A percentile compares a stretch with the other conserved stretches of the same genome.
Evolutionary conservation across 2,797 vertebrate species (phyloP).

Genomic region (Sebastiscus tertius): DNA sequence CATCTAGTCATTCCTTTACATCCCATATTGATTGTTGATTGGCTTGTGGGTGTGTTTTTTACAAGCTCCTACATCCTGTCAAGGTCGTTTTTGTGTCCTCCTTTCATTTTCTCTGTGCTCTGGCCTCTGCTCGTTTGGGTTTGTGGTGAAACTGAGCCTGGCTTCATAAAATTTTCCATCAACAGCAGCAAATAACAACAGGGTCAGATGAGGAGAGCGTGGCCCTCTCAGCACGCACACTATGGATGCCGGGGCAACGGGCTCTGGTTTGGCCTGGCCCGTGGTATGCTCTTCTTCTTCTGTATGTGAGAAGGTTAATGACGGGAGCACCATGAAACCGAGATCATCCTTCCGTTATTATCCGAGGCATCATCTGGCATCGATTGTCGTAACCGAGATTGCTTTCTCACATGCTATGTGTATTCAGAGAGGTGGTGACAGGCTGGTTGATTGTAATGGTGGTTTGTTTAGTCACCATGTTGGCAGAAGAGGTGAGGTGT

Average conservation of each 20-base stretch:
- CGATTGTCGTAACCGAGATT: conserved; percentile 38
- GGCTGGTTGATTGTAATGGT: conserved; percentile 25
- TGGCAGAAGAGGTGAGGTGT: conserved; percentile 33
- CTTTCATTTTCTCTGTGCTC: conserved; percentile 35
- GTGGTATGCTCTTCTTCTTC: conserved; percentile 34
- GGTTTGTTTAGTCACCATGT: conserved; percentile 39
- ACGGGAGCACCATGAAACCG: neutral
- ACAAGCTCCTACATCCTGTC: conserved; percentile 20
- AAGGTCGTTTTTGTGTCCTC: conserved; percentile 39
- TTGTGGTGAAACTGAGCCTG: conserved; percentile 77
- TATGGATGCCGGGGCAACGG: conserved; percentile 38
- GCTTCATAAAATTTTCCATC: conserved; percentile 82
- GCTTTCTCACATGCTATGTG: conserved; percentile 41
- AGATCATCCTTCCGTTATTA: conserved; percentile 11
- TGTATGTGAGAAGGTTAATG: conserved; percentile 12
- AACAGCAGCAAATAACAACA: conserved; percentile 82
- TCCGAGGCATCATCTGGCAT: conserved; percentile 51
- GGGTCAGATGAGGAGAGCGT: conserved; percentile 70
- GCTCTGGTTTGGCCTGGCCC: conserved; percentile 46
- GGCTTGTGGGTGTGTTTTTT: conserved; percentile 12
- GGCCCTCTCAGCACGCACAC: conserved; percentile 55
- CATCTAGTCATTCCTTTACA: neutral
- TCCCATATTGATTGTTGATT: conserved; percentile 8
- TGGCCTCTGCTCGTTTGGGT: conserved; percentile 64
- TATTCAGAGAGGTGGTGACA: conserved; percentile 30